Conservation (phyloP, 1,140 invertebrate species). For the Bombus turneri region DNA sequence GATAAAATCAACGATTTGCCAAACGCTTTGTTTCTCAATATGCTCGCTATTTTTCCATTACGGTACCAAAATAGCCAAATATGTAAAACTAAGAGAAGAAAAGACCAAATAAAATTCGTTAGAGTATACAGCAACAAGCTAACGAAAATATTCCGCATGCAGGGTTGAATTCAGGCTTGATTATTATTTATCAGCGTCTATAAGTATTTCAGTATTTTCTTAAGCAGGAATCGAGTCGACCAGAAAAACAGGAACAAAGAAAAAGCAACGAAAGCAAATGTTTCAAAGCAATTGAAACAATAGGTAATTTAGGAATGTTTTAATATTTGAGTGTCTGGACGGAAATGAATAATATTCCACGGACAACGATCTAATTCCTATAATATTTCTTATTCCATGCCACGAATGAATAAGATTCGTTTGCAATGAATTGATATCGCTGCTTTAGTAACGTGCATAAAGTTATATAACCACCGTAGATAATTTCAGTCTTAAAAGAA, state of each 20-base stretch:
- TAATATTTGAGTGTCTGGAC: not conserved
- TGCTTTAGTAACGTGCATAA: not conserved
- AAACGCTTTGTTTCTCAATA: too few relatives aligned
- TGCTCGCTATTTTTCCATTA: too few relatives aligned
- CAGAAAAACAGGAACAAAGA: not conserved
- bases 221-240: not conserved
- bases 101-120: not conserved
- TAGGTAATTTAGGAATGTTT: constrained; percentile 39
- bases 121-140: not conserved
- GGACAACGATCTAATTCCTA: constrained; percentile 46
- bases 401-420: constrained; percentile 57
- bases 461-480: constrained; percentile 18
- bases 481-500: constrained; percentile 30
- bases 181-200: not conserved
- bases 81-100: not conserved
- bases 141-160: not conserved
- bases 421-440: constrained; percentile 48
- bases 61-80: not conserved
- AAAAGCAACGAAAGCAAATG: not conserved
- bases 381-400: constrained; percentile 30
- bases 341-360: constrained; percentile 21
- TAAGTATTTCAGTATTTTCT: not conserved
- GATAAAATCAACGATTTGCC: too few relatives aligned
- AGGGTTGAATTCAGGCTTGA: not conserved
- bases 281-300: constrained; percentile 16